Percentiles rank a stretch among this genome's conserved stretches.
Evolutionary conservation across 2,797 vertebrate genomes (phyloP).

Genomic region (Gymnodraco acuticeps): DNA sequence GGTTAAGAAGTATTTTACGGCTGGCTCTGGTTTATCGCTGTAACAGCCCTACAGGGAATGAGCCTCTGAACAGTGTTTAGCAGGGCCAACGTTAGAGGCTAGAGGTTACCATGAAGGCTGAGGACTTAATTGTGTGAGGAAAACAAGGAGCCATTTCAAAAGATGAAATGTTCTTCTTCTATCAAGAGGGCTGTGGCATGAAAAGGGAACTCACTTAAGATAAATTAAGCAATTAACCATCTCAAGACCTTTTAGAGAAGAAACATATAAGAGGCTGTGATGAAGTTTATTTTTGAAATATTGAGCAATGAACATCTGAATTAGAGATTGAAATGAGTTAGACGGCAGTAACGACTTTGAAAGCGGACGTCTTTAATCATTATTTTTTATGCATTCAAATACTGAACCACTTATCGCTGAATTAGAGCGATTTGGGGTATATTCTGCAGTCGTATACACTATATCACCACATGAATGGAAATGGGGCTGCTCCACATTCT

Average conservation of each 20-base stretch:
- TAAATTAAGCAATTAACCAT: conserved; percentile 55
- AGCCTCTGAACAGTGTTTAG: conserved; percentile 43
- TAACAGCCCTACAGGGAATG: conserved; percentile 51
- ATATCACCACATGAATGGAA: conserved; percentile 6
- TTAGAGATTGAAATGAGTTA: conserved; percentile 53
- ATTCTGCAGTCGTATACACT: conserved; percentile 26
- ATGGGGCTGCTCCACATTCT: conserved; percentile 7
- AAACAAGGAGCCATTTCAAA: conserved; percentile 1
- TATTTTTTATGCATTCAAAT: conserved; percentile 49
- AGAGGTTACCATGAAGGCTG: conserved; percentile 10
- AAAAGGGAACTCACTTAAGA: conserved; percentile 48
- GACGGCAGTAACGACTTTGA: conserved; percentile 58
- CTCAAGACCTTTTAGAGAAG: conserved; percentile 39
- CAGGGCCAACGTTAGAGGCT: conserved; percentile 28
- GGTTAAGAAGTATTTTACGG: conserved; percentile 57
- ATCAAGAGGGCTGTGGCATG: conserved; percentile 14
- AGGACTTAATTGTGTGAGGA: conserved; percentile 23
- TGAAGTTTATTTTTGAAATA: conserved; percentile 60
- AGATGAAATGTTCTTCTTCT: conserved; percentile 20
- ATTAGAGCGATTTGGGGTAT: conserved; percentile 38
- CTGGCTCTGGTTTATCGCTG: conserved; percentile 54
- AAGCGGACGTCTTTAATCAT: conserved; percentile 45
- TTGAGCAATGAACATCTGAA: conserved; percentile 53
- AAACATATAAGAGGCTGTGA: conserved; percentile 58
- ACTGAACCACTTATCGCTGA: conserved; percentile 41